Evolutionary conservation across 2,113 vertebrate genomes (phyloP).

Genomic region (Lagopus leucura): DNA sequence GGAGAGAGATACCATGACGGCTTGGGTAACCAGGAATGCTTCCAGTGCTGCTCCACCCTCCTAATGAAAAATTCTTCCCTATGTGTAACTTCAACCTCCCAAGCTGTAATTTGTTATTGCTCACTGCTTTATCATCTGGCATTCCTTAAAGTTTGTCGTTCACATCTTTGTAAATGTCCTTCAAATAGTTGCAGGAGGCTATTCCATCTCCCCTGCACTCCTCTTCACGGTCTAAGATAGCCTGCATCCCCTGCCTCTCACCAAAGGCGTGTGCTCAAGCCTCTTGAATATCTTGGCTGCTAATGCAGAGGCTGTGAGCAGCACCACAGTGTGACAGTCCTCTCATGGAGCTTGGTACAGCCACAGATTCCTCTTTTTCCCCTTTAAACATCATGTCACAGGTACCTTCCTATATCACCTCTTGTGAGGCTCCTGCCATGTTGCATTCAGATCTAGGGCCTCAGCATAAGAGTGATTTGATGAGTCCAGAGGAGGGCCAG

Average conservation of each 20-base stretch:
- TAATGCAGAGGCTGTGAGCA: neutral
- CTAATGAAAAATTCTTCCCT: neutral
- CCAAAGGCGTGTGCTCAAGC: accelerated
- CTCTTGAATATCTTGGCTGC: neutral
- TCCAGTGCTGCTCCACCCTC: slow-evolving; percentile 58
- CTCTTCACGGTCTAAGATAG: neutral
- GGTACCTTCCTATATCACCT: neutral
- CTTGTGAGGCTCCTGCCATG: no score
- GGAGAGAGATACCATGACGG: slow-evolving; percentile 25
- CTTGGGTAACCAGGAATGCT: slow-evolving; percentile 35
- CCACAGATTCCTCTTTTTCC: neutral
- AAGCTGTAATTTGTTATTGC: slow-evolving; percentile 11
- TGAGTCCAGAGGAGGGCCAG: neutral
- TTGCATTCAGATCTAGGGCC: no score
- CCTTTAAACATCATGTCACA: neutral
- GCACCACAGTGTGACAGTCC: neutral
- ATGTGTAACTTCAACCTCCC: slow-evolving; percentile 19
- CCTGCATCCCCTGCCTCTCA: neutral
- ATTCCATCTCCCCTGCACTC: neutral
- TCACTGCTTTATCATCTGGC: neutral
- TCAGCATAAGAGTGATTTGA: no score
- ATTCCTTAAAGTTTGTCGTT: neutral
- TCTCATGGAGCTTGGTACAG: neutral
- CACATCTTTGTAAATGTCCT: neutral
- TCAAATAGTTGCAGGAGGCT: neutral